Evolutionary conservation across 2,888 invertebrate species (phyloP), one percentile per base, ranked within the genome.

Genomic region (Spilosoma lubricipeda): DNA sequence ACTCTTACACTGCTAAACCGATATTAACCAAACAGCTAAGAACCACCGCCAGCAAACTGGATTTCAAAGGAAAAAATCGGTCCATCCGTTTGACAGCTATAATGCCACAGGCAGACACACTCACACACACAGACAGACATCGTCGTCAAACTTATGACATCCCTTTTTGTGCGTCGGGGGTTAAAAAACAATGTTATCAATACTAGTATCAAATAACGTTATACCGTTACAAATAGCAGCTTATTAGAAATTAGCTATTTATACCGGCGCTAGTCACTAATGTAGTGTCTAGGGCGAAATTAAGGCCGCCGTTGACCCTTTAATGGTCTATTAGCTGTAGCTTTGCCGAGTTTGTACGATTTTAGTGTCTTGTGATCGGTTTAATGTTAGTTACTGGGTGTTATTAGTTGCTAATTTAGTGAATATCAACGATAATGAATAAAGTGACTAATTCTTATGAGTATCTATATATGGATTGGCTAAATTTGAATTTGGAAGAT

Each of bases 261-360:
- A 70, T 71, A 72, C 48, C 67, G 74, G 72, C 67, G 67, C 39
- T 63, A 48, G 39, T 67, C 71, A 52, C 65, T 77, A 82, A 71
- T 71, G 48, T 72, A 63, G 59, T 45, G 72, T 78, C 63, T 36
- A 70, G 72, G 73, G 73, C 52, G 39, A 77, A 80, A 80, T 77
- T 85, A 80, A 75, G 67, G 72, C 74, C 75, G 48, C n/a, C 74
- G 70, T 76, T 80, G 85, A 79, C 83, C 80, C 71, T 73, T 73
- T 81, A 85, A 77, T 79, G 67, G 77, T 13, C 56, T 76, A 79
- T 83, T 77, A 82, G 64, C 69, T 70, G 73, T 79, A 78, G 70
- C 39, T 76, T 75, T 59, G 80, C 76, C 71, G 73, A 70, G 70
- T 77, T 80, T 73, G 77, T 77, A 30, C 15, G 76, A 65, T 76